Percentiles rank a stretch among this genome's conserved stretches.
Evolutionary conservation across 2,888 invertebrate genomes (phyloP).

Genomic region (Drosophila lacicola): DNA sequence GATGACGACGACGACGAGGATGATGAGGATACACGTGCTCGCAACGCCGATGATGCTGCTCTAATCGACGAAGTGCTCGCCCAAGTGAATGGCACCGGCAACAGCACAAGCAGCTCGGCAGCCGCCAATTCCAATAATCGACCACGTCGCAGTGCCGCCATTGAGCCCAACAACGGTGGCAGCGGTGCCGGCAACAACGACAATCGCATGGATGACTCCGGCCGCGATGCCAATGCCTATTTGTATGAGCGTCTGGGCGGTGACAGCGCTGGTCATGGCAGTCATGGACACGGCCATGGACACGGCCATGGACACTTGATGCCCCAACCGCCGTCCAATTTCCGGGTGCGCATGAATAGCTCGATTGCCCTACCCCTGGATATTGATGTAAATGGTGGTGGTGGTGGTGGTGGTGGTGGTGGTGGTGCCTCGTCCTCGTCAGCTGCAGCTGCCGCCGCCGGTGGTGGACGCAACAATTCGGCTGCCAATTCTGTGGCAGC

Average conservation of each 20-base stretch:
- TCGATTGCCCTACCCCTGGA: constrained; percentile 64
- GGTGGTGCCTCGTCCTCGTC: constrained; percentile 23
- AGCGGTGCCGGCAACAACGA: constrained; percentile 9
- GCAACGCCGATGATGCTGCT: constrained; percentile 49
- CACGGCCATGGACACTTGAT: constrained; percentile 25
- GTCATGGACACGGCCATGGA: constrained; percentile 5
- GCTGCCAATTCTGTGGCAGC: constrained; percentile 33
- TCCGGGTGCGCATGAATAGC: constrained; percentile 64
- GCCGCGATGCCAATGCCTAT: constrained; percentile 38
- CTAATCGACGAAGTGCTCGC: constrained; percentile 58
- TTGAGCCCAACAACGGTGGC: constrained; percentile 30
- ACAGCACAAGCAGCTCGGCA: constrained; percentile 6
- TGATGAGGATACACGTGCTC: constrained; percentile 52
- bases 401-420: constrained; percentile 36
- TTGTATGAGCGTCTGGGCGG: constrained; percentile 49
- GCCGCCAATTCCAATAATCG: constrained; percentile 52
- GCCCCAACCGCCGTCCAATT: constrained; percentile 50
- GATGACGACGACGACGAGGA: constrained; percentile 64
- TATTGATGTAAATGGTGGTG: constrained; percentile 64
- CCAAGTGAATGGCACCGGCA: constrained; percentile 33
- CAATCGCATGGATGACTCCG: constrained; percentile 16
- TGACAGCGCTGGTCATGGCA: constrained; percentile 5
- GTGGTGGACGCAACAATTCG: constrained; percentile 25
- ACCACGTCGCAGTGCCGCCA: constrained; percentile 64
- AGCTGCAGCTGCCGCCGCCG: constrained; percentile 7